These are phyloP conservation scores for Toxotes jaculatrix DNA, from an alignment of 2,113 vertebrate genomes.

Conservation along the genomic window DNA sequence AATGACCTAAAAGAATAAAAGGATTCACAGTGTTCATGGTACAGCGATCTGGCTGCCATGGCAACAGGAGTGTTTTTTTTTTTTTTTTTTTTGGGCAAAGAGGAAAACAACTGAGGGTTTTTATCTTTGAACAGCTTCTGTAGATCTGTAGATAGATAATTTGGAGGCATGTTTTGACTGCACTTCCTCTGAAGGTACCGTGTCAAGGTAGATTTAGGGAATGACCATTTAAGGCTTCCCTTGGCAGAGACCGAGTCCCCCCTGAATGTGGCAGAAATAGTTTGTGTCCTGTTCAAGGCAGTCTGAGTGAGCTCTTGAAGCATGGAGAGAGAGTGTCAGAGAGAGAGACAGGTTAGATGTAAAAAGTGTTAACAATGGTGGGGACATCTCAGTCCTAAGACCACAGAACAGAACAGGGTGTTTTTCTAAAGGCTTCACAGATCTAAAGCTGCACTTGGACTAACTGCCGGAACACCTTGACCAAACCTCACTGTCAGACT, in stretches of 20 bases:
- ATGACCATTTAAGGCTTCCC: slow-evolving; percentile 5
- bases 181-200: slow-evolving; percentile 14
- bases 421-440: not conserved
- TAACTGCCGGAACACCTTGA: not conserved
- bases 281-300: slow-evolving; percentile 14
- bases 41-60: slow-evolving; percentile 29
- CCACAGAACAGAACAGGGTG: no score
- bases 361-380: not conserved
- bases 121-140: slow-evolving; percentile 10
- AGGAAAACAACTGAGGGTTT: not conserved
- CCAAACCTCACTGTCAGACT: no score
- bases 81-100: no score
- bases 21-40: not conserved
- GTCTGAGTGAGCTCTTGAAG: slow-evolving; percentile 10
- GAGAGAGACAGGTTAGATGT: not conserved
- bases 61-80: slow-evolving; percentile 36
- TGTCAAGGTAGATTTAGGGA: slow-evolving; percentile 27
- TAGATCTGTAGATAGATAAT: slow-evolving; percentile 22
- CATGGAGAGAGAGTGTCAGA: not conserved
- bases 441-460: not conserved
- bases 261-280: not conserved
- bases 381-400: not conserved
- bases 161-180: slow-evolving; percentile 14
- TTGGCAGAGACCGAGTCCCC: slow-evolving; percentile 25
- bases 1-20: slow-evolving; percentile 5